Base-by-base conservation (phyloP, 2,888 invertebrate species). In the Dicranocentrus wangi region DNA sequence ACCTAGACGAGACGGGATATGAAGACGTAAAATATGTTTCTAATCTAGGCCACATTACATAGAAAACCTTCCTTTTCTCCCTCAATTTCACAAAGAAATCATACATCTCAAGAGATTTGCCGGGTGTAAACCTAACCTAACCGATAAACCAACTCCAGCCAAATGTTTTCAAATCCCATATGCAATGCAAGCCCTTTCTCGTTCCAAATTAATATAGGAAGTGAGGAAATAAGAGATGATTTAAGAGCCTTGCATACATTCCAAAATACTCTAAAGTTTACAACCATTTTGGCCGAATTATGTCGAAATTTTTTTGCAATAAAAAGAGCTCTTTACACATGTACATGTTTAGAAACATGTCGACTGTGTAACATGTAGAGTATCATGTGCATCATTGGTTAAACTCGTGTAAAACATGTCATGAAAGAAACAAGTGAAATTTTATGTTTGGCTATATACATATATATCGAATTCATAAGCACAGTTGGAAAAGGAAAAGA, bases 281-380 rank as follows among this genome's bases (percentile, higher is more conserved):
- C 66, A 66, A 51, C 51, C 66, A 47, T 66, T 66, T 66, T 66
- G 66, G 51, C 66, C 66, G 66, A 66, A 66, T 66, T 66, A 66
- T 66, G 47, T 66, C 27, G 51, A 65, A 25, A 47, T 43, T 43
- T 43, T 43, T 43, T 66, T 25, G 66, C 51, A 66, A 47, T 66
- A 66, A 66, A 66, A 66, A 42, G 15, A 7, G 25, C 42, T 7
- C 47, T 66, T 47, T 25, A 66, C 43, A 66, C 66, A 47, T 51
- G 51, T 47, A 27, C n/a, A 47, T 25, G 21, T 60, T 5, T 60
- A 60, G 25, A 27, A 25, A 55, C n/a, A 55, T 55, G 13, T 39
- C 13, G 13, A 39, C 21, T 23, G 15, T 21, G 19, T 55, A 55
- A 47, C 3, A 10, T 47, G 47, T 55, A 23, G 21, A 7, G 3